Base-by-base conservation (phyloP, 2,888 invertebrate species). In the Glyphotaelius pellucidus region DNA sequence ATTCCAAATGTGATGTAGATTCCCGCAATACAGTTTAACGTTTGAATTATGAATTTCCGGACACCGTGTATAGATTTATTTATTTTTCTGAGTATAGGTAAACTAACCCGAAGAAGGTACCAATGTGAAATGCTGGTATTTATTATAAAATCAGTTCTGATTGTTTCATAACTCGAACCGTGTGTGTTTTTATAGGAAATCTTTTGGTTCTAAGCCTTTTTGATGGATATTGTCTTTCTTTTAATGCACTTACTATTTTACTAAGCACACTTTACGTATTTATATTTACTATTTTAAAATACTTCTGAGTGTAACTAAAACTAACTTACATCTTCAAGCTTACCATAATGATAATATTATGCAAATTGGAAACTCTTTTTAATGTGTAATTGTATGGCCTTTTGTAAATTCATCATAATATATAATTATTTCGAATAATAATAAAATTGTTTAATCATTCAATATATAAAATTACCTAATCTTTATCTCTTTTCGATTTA, bases 211-310 rank as follows among this genome's bases (percentile, higher is more conserved):
- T 30, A 47, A 88, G 79, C 80, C 38, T 79, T 89, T 79, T 89
- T 79, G 79, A 89, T 89, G n/a, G 67, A 67, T 79, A 79, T 32
- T 19, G 79, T 35, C 79, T 5, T 42, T 89, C 38, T 79, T 89
- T 79, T 89, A 14, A 32, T 30, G 88, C 88, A 89, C 88, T 67
- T 89, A 85, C 35, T 52, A 84, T 86, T 30, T 86, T 19, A 86
- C 86, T 52, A 86, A 38, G 86, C 86, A 86, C 86, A 47, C 47
- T 86, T 30, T 67, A 67, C 67, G 67, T 67, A 86, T 38, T 47
- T 38, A 42, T 19, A 47, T 38, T 30, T 47, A 31, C 42, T 42
- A n/a, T 86, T 86, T 86, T 86, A 86, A 47, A 42, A 67, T 67
- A 86, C 47, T 30, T 86, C 86, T 86, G 86, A 86, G 30, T 86